Evolutionary conservation across 2,113 vertebrate species (phyloP).

Genomic region (Lates calcarifer): DNA sequence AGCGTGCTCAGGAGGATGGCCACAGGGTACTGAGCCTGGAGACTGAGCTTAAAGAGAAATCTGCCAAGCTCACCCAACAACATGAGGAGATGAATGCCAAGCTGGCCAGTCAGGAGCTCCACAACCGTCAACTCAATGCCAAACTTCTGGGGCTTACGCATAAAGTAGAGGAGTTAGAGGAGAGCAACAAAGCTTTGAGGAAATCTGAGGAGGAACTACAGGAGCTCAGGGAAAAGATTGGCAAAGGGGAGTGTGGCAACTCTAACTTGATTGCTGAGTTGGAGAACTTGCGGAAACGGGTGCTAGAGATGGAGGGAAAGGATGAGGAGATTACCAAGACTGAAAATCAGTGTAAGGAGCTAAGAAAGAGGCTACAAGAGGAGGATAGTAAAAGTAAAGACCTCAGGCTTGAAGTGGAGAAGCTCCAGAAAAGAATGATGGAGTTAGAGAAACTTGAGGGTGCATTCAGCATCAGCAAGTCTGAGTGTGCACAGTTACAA

Average conservation of each 20-base stretch:
- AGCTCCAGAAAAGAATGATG: slow-evolving; percentile 93
- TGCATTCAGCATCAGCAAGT: slow-evolving; percentile 90
- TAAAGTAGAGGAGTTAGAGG: slow-evolving; percentile 93
- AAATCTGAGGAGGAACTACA: slow-evolving; percentile 94
- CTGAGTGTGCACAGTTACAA: slow-evolving; percentile 90
- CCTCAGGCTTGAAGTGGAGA: slow-evolving; percentile 92
- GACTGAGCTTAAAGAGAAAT: slow-evolving; percentile 91
- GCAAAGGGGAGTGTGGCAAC: slow-evolving; percentile 92
- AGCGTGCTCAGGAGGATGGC: slow-evolving; percentile 89
- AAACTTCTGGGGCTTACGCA: slow-evolving; percentile 88
- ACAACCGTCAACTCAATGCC: slow-evolving; percentile 89
- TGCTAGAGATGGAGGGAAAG: slow-evolving; percentile 97
- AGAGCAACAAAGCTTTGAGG: slow-evolving; percentile 89
- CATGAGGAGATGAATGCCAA: slow-evolving; percentile 95
- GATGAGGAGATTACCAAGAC: slow-evolving; percentile 97
- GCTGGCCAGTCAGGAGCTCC: slow-evolving; percentile 89
- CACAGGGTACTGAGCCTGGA: slow-evolving; percentile 91
- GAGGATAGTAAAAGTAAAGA: slow-evolving; percentile 91
- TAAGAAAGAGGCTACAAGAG: slow-evolving; percentile 92
- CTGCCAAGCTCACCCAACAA: slow-evolving; percentile 89
- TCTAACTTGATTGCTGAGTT: slow-evolving; percentile 94
- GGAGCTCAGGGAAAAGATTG: slow-evolving; percentile 91
- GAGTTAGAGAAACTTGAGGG: slow-evolving; percentile 94
- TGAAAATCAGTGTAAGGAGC: slow-evolving; percentile 91
- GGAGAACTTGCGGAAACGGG: slow-evolving; percentile 92